Evolutionary conservation across 2,888 invertebrate genomes (phyloP).

Genomic region (Hypolimnas misippus): DNA sequence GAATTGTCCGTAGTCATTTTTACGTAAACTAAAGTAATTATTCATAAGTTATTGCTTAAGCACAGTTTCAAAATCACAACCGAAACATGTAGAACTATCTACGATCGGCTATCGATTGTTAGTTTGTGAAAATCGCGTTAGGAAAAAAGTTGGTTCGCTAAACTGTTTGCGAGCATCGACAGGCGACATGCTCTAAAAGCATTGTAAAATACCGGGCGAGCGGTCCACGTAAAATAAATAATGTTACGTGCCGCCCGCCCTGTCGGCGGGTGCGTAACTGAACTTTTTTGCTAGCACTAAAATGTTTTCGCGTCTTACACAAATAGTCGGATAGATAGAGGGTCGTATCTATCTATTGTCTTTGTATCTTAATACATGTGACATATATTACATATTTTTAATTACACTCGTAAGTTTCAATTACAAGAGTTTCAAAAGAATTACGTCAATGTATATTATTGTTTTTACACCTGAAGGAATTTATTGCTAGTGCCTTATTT

Average conservation of each 20-base stretch:
- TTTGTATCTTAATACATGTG: not conserved
- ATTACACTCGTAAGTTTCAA: too few relatives aligned
- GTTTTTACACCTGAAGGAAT: too few relatives aligned
- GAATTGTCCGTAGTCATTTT: too few relatives aligned
- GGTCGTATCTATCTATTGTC: not conserved
- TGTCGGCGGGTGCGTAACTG: constrained; percentile 59
- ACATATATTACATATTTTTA: too few relatives aligned
- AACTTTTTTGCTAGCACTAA: constrained; percentile 54
- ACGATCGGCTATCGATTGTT: constrained; percentile 1
- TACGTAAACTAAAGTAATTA: too few relatives aligned
- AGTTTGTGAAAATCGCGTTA: constrained; percentile 8
- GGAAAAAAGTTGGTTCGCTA: constrained; percentile 60
- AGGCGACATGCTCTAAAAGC: constrained; percentile 63
- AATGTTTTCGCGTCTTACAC: constrained; percentile 34
- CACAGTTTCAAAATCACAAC: not conserved
- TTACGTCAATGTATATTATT: too few relatives aligned
- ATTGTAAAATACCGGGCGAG: constrained; percentile 54
- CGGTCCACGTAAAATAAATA: constrained; percentile 77
- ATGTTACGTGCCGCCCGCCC: constrained; percentile 65
- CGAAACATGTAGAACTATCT: constrained; percentile 2
- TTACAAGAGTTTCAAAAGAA: too few relatives aligned
- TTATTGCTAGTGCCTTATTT: too few relatives aligned
- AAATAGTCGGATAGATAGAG: constrained; percentile 13
- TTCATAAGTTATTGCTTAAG: not conserved
- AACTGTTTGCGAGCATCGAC: constrained; percentile 70